These are phyloP conservation scores for Trichonephila inaurata DNA, from an alignment of 1,140 invertebrate species.

Conservation along the genomic window DNA sequence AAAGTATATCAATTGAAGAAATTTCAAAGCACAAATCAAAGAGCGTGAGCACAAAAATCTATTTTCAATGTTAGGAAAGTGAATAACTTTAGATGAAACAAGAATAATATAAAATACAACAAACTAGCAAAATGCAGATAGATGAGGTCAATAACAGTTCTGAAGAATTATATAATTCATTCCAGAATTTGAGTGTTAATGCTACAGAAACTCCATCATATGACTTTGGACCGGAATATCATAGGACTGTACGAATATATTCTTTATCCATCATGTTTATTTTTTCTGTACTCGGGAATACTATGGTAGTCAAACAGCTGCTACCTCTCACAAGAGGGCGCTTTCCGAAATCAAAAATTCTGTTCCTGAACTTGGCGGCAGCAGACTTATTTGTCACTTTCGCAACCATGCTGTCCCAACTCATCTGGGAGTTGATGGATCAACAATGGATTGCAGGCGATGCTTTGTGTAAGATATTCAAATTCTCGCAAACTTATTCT, in stretches of 20 bases:
- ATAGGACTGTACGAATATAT: conserved; percentile 47
- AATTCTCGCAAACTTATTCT: conserved; percentile 81
- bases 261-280: conserved; percentile 65
- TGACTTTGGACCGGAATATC: conserved; percentile 73
- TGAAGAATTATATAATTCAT: background rate
- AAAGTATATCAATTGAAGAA: no score
- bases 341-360: conserved; percentile 75
- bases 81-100: background rate
- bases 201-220: background rate
- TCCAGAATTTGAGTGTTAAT: background rate
- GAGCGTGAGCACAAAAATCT: no score
- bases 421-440: conserved; percentile 81
- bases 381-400: conserved; percentile 80
- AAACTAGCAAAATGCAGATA: background rate
- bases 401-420: conserved; percentile 79
- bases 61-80: background rate
- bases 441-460: conserved; percentile 80
- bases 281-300: conserved; percentile 71
- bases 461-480: conserved; percentile 80
- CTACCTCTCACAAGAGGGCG: conserved; percentile 36
- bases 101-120: background rate
- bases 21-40: no score
- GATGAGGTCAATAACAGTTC: conserved; percentile 27
- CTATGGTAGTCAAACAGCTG: conserved; percentile 52
- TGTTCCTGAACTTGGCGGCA: conserved; percentile 81